Conservation (phyloP, 2,888 invertebrate genomes). For the Aphrophora alni region DNA sequence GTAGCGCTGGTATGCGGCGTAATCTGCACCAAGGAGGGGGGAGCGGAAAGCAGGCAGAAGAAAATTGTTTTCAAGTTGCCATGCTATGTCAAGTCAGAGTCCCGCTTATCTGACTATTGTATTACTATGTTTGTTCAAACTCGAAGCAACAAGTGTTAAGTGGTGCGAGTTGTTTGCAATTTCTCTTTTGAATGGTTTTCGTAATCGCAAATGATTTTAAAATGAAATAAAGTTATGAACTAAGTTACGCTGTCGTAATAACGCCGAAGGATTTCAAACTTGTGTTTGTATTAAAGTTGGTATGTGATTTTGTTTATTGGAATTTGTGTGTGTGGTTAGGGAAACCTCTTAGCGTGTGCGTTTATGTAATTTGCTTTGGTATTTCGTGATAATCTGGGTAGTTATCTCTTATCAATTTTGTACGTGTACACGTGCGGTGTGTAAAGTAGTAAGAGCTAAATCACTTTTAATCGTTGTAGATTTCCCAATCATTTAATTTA, state of each 20-base stretch:
- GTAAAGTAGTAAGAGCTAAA: too few species aligned
- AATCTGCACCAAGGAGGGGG: not conserved
- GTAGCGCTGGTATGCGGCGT: not conserved
- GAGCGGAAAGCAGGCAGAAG: not conserved
- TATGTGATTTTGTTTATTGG: not conserved
- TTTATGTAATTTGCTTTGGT: not conserved
- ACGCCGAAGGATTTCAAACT: not conserved
- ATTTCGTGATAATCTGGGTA: not conserved
- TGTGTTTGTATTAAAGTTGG: not conserved
- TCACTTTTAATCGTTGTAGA: too few species aligned
- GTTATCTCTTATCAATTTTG: not conserved
- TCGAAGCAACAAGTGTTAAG: not conserved
- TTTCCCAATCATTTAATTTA: too few species aligned
- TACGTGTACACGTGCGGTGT: not conserved
- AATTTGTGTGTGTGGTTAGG: not conserved
- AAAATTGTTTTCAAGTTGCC: constrained; percentile 6
- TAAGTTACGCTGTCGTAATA: not conserved
- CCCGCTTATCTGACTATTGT: not conserved
- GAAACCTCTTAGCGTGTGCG: not conserved
- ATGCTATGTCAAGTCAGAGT: not conserved
- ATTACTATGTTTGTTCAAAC: not conserved
- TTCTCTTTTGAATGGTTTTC: not conserved
- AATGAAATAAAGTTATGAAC: not conserved
- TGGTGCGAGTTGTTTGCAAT: not conserved
- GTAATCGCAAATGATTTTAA: not conserved